Conservation (phyloP, 2,113 vertebrate genomes). For the Melanostigma gelatinosum region DNA sequence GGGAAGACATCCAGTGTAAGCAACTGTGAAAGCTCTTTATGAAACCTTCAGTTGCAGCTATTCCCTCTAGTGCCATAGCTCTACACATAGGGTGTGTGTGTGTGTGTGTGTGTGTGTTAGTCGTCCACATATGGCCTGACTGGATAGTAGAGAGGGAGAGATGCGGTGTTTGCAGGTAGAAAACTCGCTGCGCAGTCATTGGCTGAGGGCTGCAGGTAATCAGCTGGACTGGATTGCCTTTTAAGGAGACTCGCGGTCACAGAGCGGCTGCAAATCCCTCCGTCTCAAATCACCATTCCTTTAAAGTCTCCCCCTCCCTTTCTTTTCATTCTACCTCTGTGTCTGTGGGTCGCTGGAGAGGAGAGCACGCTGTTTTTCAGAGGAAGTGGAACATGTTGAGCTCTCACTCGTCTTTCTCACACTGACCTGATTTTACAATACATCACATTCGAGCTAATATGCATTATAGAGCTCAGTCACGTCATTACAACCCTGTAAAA, state of each 20-base stretch:
- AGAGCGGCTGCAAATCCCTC: slow-evolving; percentile 21
- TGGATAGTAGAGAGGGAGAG: not conserved
- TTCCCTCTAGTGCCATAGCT: not conserved
- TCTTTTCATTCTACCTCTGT: not conserved
- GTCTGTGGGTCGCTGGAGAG: slow-evolving; percentile 11
- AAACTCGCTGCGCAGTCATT: slow-evolving; percentile 41
- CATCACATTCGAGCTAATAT: slow-evolving; percentile 2
- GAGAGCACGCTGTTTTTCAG: slow-evolving; percentile 21
- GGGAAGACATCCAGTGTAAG: slow-evolving; percentile 29
- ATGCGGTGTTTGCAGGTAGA: slow-evolving; percentile 27
- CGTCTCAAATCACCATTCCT: not conserved
- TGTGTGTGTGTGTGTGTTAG: not conserved
- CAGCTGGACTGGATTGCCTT: slow-evolving; percentile 54
- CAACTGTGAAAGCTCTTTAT: slow-evolving; percentile 24
- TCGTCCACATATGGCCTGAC: slow-evolving; percentile 23
- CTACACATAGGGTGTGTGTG: not conserved
- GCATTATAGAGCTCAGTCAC: slow-evolving; percentile 1
- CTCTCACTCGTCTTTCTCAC: slow-evolving; percentile 29
- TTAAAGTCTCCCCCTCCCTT: not conserved
- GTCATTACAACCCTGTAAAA: not conserved
- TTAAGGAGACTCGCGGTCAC: slow-evolving; percentile 47
- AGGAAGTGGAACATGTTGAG: slow-evolving; percentile 41
- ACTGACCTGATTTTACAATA: slow-evolving; percentile 39
- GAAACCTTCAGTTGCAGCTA: not conserved
- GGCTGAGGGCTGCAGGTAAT: slow-evolving; percentile 59